A percentile compares a stretch with the other conserved stretches of the same genome.
phyloP scores from a whole-genome alignment of 2,113 vertebrate genomes.

The Oreotrochilus melanogaster region DNA sequence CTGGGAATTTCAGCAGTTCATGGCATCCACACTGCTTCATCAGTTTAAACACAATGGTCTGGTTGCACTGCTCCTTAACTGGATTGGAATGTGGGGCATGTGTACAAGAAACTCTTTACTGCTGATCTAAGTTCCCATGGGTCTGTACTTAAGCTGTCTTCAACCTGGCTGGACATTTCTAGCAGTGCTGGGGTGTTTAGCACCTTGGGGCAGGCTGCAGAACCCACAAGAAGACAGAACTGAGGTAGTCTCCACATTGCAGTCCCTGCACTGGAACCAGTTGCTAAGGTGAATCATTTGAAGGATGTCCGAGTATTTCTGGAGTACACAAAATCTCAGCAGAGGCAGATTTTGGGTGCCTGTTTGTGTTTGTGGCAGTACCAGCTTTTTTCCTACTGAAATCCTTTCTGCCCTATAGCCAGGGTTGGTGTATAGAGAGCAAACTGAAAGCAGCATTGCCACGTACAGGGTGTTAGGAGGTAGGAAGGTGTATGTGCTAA shows the following conservation, averaged over 20 bases:
- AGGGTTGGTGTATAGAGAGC: neutral
- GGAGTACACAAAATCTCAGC: neutral
- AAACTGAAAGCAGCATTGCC: neutral
- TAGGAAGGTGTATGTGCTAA: neutral
- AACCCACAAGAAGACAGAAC: neutral
- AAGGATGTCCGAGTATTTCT: neutral
- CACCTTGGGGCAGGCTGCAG: neutral
- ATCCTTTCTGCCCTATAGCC: neutral
- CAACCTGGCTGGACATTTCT: neutral
- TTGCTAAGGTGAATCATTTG: neutral
- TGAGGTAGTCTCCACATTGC: neutral
- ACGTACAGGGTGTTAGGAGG: neutral
- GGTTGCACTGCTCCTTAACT: neutral
- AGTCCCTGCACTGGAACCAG: neutral
- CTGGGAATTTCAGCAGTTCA: neutral
- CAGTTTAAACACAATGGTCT: neutral
- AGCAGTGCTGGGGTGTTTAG: neutral
- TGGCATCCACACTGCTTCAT: rapidly evolving
- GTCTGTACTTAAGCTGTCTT: neutral
- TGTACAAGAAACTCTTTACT: neutral
- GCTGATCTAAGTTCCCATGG: too few species aligned
- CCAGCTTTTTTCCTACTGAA: neutral
- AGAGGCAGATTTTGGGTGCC: neutral
- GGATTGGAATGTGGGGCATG: neutral
- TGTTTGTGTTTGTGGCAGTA: neutral